Evolutionary conservation across 2,113 vertebrate genomes (phyloP), one percentile per base, ranked within the genome.

Genomic region (Helogale parvula): DNA sequence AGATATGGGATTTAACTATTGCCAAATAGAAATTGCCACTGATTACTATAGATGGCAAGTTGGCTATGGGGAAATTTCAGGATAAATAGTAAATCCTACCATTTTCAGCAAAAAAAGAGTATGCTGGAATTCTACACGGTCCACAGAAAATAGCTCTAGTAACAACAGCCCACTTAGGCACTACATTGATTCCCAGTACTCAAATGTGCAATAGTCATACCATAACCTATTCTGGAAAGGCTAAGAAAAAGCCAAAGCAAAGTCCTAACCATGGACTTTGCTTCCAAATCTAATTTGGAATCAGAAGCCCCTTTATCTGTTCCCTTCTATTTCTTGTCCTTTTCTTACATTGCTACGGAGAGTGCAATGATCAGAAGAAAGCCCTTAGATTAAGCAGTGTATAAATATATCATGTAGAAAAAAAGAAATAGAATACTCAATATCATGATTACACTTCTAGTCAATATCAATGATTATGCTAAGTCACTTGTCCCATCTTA

Each of bases 11-110:
- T 98, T 98, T 97, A 98, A 93, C 97, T 99, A 98, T 98, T 99
- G 89, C 98, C 98, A 25, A 98, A 98, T 0, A 98, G 98, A 96
- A 98, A 98, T 17, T 98, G 98, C 71, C 98, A 98, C 90, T 99
- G 96, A 97, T 98, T 98, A 41, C 94, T 98, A 97, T 98, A 99
- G 96, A 98, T 97, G 74, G 97, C 92, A 76, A 98, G 98, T 87
- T 98, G 98, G 69, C 98, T 99, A 97, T 97, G 97, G 97, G 76
- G 94, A 98, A 52, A 97, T 88, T 82, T 93, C 74, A 95, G 91
- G 71, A 72, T 95, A 25, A 33, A 57, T 17, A 47, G 85, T 98
- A 97, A 98, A 66, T 45, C 33, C 76, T 47, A 38, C 10, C 83
- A 80, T 79, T 1, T 77, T 77, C 45, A 93, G 69, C 71, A 66